These are phyloP conservation scores for Gephyroberyx darwinii DNA, from an alignment of 2,797 vertebrate genomes.

Conservation along the genomic window DNA sequence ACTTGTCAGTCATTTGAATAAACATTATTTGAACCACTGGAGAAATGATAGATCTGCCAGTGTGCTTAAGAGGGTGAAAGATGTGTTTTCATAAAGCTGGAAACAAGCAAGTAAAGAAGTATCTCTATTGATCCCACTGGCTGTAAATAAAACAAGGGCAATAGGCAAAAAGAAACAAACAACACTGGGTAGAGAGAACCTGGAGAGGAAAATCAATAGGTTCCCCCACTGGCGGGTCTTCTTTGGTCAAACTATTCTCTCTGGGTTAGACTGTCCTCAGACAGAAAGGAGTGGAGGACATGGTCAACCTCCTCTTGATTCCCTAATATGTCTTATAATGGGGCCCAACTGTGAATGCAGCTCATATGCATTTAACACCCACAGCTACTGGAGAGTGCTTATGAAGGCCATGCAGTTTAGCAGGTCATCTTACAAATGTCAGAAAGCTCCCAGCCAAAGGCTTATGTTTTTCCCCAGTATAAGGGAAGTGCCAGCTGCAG, in stretches of 20 bases:
- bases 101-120: constrained; percentile 79
- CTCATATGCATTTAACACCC: constrained; percentile 65
- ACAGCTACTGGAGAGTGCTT: constrained; percentile 36
- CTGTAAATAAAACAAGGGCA: constrained; percentile 82
- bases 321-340: constrained; percentile 65
- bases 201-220: constrained; percentile 80
- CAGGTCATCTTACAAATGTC: constrained; percentile 27
- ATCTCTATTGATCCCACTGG: constrained; percentile 80
- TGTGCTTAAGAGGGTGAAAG: constrained; percentile 77
- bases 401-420: constrained; percentile 28
- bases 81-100: constrained; percentile 80
- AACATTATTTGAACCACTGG: constrained; percentile 79
- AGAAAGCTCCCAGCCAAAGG: constrained; percentile 8
- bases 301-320: constrained; percentile 72
- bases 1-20: constrained; percentile 83
- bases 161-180: constrained; percentile 84
- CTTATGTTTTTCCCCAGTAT: neutral
- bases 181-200: constrained; percentile 76
- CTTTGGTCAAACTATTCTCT: constrained; percentile 77
- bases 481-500: neutral
- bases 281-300: constrained; percentile 49
- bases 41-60: constrained; percentile 81
- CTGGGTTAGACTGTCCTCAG: constrained; percentile 69
- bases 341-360: constrained; percentile 49
- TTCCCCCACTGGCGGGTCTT: constrained; percentile 78